Percentiles rank a stretch among this genome's conserved stretches.
Evolutionary conservation across 2,888 invertebrate species (phyloP).

Genomic region (Mylabris sibirica): DNA sequence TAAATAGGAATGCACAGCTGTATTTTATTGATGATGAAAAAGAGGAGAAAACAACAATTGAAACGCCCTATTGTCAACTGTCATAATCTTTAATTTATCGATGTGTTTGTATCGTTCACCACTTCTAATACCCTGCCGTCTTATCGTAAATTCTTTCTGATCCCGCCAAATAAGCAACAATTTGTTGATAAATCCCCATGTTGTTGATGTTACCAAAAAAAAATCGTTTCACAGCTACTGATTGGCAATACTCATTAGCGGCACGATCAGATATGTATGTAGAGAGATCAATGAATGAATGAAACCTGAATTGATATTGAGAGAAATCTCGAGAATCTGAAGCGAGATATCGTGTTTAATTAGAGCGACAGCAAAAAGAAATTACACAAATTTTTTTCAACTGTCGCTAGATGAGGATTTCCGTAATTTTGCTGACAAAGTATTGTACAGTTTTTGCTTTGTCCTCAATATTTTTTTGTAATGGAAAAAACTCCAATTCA

Average conservation of each 20-base stretch:
- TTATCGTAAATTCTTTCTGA: background rate
- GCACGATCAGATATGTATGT: background rate
- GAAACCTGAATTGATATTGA: background rate
- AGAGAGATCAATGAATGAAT: background rate
- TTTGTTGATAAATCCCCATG: background rate
- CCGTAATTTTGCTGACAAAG: background rate
- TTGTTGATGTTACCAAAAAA: background rate
- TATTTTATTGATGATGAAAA: constrained; percentile 29
- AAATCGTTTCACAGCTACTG: background rate
- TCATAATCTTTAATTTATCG: constrained; percentile 22
- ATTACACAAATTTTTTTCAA: background rate
- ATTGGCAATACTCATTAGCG: background rate
- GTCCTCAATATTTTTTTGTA: background rate
- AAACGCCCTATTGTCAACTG: constrained; percentile 24
- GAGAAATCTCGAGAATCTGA: background rate
- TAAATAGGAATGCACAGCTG: constrained; percentile 18
- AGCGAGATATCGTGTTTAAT: background rate
- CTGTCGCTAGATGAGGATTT: background rate
- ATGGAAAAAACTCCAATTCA: background rate
- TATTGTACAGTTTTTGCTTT: background rate
- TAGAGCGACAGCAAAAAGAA: background rate
- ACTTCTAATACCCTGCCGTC: background rate
- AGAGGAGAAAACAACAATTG: constrained; percentile 5
- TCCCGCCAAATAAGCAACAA: background rate
- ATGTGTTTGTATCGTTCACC: constrained; percentile 16